Base-by-base conservation (phyloP, 1,140 invertebrate genomes). In the Bombus pyrosoma region DNA sequence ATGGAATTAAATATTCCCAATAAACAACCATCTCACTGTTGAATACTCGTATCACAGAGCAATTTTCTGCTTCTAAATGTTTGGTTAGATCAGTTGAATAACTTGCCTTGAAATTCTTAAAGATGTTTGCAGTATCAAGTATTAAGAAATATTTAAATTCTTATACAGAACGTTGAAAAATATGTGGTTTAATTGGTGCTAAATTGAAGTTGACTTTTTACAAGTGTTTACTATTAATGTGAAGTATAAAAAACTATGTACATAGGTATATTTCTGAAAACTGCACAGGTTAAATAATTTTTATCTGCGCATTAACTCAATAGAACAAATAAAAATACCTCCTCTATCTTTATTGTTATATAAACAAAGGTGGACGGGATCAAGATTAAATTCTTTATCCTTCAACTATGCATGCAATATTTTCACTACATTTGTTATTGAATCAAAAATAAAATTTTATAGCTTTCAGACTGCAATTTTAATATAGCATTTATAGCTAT, bases 161-260 rank as follows among this genome's bases (percentile, higher is more conserved):
- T 90, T 84, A 85, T 62, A 90, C 77, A 37, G 75, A 79, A 85
- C 79, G 53, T 78, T 81, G 69, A 83, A 86, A 87, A 83, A 87
- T 79, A 57, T 87, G 71, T 80, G 25, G 68, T 85, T 74, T 82
- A 86, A 85, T 88, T 71, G 74, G 66, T 85, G 73, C 64, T 76
- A 76, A 71, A 59, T 64, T 34, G 77, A 77, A 86, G 28, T 57
- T 76, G 59, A 83, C 85, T 87, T 75, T 90, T 84, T 84, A 88
- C 82, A 84, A 78, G 86, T 79, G 68, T 87, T 87, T 85, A 75
- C 41, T 90, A 77, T 87, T 90, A 89, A 92, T 89, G 89, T 90
- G 84, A 91, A 92, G 92, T 95, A 95, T 95, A 93, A 94, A 90
- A 94, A 94, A 94, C 92, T 94, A 94, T 94, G 89, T 93, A 94